Evolutionary conservation across 2,113 vertebrate genomes (phyloP).

Genomic region (Argyrosomus japonicus): DNA sequence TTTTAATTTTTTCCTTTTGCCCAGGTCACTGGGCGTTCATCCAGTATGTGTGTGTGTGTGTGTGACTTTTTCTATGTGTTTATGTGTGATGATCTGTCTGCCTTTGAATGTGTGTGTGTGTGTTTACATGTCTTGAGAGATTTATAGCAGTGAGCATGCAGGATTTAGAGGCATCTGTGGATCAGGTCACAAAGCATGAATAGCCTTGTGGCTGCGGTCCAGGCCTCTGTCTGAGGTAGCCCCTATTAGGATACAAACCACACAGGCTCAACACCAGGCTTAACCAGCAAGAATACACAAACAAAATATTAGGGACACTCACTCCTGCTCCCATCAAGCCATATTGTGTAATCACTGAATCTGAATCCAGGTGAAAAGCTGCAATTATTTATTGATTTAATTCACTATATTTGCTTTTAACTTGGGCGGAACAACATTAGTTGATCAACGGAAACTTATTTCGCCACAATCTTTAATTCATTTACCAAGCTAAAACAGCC

Average conservation of each 20-base stretch:
- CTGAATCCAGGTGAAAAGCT: neutral
- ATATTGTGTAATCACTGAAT: slow-evolving; percentile 30
- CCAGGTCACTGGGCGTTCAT: slow-evolving; percentile 68
- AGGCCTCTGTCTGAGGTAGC: slow-evolving; percentile 65
- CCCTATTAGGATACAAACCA: slow-evolving; percentile 76
- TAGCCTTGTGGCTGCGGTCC: slow-evolving; percentile 71
- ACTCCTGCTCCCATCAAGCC: slow-evolving; percentile 9
- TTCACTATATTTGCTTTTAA: neutral
- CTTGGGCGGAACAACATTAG: neutral
- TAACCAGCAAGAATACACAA: slow-evolving; percentile 50
- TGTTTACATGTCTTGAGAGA: slow-evolving; percentile 67
- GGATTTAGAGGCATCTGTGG: slow-evolving; percentile 73
- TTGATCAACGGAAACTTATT: neutral
- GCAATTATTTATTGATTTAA: neutral
- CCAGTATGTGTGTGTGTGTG: slow-evolving; percentile 30
- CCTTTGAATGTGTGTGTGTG: slow-evolving; percentile 14
- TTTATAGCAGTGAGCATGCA: slow-evolving; percentile 73
- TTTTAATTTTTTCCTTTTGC: slow-evolving; percentile 72
- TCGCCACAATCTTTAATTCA: neutral
- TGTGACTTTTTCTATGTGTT: slow-evolving; percentile 10
- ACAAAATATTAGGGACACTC: slow-evolving; percentile 53
- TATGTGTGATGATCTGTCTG: slow-evolving; percentile 33
- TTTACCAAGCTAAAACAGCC: neutral
- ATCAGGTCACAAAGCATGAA: slow-evolving; percentile 77
- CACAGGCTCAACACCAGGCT: slow-evolving; percentile 56